These are phyloP conservation scores for Actias luna DNA, from an alignment of 2,888 invertebrate genomes.

Conservation along the genomic window DNA sequence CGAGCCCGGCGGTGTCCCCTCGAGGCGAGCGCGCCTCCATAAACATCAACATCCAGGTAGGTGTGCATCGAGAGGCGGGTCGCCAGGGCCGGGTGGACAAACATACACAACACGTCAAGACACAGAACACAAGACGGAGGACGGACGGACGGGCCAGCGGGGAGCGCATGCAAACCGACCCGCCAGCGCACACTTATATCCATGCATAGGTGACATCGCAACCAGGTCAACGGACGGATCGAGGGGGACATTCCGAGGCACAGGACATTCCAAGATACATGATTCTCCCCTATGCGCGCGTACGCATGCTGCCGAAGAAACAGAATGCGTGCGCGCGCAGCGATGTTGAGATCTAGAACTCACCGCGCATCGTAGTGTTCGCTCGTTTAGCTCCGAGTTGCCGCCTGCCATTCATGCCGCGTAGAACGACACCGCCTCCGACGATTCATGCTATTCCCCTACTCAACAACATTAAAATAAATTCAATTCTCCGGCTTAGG, in stretches of 20 bases:
- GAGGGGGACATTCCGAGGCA: constrained; percentile 83
- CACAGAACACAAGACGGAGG: constrained; percentile 77
- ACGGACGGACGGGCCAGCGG: constrained; percentile 51
- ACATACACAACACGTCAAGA: constrained; percentile 79
- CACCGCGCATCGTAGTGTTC: constrained; percentile 61
- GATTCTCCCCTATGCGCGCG: constrained; percentile 80
- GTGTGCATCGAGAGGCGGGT: constrained; percentile 60
- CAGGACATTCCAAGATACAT: constrained; percentile 84
- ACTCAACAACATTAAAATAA: constrained; percentile 48
- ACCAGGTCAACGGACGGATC: constrained; percentile 70
- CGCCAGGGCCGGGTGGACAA: constrained; percentile 62
- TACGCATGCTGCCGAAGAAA: constrained; percentile 51
- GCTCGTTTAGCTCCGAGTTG: constrained; percentile 39
- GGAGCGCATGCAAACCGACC: constrained; percentile 71
- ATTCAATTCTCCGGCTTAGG: constrained; percentile 27
- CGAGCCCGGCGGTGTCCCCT: constrained; percentile 63
- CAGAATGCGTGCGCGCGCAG: constrained; percentile 69
- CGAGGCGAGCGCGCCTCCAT: constrained; percentile 51
- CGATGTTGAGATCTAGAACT: constrained; percentile 83
- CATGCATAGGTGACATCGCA: constrained; percentile 76
- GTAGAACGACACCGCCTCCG: constrained; percentile 38
- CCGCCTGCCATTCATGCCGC: constrained; percentile 34
- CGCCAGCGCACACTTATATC: constrained; percentile 66
- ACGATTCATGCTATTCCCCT: constrained; percentile 37
- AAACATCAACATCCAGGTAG: constrained; percentile 64